Evolutionary conservation across 2,797 vertebrate genomes (phyloP), one percentile per base, ranked within the genome.

Genomic region (Hydrocynus forskahlii): DNA sequence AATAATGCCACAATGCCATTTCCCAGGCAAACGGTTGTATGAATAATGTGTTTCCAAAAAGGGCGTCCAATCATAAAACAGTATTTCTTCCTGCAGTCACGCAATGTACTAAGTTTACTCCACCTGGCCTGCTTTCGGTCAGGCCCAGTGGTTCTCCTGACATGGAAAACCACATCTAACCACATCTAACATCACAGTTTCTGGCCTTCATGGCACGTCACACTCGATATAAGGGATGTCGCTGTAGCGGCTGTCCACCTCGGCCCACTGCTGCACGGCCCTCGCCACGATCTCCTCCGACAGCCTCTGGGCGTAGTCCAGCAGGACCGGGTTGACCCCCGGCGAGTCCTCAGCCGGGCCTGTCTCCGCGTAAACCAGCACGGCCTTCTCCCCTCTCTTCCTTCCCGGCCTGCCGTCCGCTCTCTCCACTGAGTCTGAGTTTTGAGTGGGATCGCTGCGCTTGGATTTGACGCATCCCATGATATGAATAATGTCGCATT

Each of bases 401-500:
- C 78, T 90, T 38, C 88, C 91, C 0, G 80, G 75, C 19, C 88
- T 86, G 83, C 81, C 85, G 1, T 92, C 87, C 66, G 35, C 70
- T 70, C 75, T 87, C 81, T 94, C 92, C 1, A 84, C 82, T 25
- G 89, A 89, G 25, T 89, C 86, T 0, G 92, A 87, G 62, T 89
- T 90, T n/a, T 94, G 92, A 82, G 90, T 88, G 0, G 91, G 84
- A 80, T 95, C 91, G 64, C 91, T 88, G 86, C 91, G 93, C 92
- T 98, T 99, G 88, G 98, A 99, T 92, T 99, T 99, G 90, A 98
- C 92, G 80, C 98, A 99, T 89, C 98, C 97, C 98, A 99, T 99
- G 80, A 90, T 96, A 90, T 85, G 69, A 85, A 84, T 81, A 86
- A 86, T 90, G 89, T 83, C 64, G 88, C 92, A 92, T 93, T 77